phyloP scores from a whole-genome alignment of 2,888 invertebrate species.

The Entomobrya multifasciata region DNA sequence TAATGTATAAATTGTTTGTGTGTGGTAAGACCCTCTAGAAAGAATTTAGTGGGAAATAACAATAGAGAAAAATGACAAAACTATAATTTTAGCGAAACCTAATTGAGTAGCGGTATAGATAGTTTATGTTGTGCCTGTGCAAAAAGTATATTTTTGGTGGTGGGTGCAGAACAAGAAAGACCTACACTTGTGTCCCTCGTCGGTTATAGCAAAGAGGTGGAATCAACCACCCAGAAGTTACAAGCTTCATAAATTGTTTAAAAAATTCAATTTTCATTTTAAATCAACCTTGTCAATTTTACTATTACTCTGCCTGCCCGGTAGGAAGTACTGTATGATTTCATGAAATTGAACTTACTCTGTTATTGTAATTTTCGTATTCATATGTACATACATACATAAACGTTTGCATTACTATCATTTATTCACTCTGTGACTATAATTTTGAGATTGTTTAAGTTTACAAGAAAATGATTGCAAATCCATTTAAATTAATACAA shows the following conservation, averaged over 20 bases:
- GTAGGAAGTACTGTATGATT: conserved; percentile 15
- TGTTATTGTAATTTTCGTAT: no score
- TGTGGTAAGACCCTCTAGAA: conserved; percentile 13
- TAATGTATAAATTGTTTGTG: conserved; percentile 26
- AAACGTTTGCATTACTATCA: neutral
- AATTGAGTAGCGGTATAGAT: conserved; percentile 33
- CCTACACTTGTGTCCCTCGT: conserved; percentile 22
- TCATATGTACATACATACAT: neutral
- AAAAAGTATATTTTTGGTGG: conserved; percentile 34
- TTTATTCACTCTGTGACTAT: neutral
- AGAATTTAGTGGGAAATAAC: conserved; percentile 16
- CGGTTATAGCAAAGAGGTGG: conserved; percentile 53
- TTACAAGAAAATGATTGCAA: conserved; percentile 30
- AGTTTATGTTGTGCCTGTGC: neutral
- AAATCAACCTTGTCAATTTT: conserved; percentile 64
- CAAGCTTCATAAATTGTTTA: conserved; percentile 67
- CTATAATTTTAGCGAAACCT: conserved; percentile 36
- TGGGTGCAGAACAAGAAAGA: conserved; percentile 35
- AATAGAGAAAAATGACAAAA: neutral
- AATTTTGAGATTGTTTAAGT: conserved; percentile 15
- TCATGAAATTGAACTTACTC: conserved; percentile 1
- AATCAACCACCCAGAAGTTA: conserved; percentile 70
- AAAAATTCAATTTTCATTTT: conserved; percentile 73
- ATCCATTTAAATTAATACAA: conserved; percentile 57
- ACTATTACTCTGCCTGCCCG: neutral